Conservation (phyloP, 2,113 vertebrate genomes). For the Microcebus jonahi region DNA sequence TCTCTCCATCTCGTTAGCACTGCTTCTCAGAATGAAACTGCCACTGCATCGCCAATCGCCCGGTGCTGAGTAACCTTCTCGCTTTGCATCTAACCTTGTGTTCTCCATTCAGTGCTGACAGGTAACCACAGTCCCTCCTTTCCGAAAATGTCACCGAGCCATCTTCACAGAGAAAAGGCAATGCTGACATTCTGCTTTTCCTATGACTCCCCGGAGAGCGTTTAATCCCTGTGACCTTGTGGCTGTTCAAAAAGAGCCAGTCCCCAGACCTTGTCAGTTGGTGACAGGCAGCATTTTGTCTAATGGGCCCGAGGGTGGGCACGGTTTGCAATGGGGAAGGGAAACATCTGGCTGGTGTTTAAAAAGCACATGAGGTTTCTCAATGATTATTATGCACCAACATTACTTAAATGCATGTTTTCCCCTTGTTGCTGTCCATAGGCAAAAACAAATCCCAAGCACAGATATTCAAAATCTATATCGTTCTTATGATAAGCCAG, state of each 20-base stretch:
- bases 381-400: slow-evolving; percentile 43
- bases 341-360: slow-evolving; percentile 70
- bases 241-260: slow-evolving; percentile 80
- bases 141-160: slow-evolving; percentile 82
- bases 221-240: slow-evolving; percentile 83
- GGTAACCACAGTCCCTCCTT: slow-evolving; percentile 70
- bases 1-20: not conserved
- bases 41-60: not conserved
- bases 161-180: slow-evolving; percentile 74
- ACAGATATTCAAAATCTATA: not conserved
- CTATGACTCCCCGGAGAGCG: slow-evolving; percentile 76
- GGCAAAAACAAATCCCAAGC: slow-evolving; percentile 9
- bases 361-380: slow-evolving; percentile 52
- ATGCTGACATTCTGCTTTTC: slow-evolving; percentile 84
- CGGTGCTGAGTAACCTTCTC: slow-evolving; percentile 49
- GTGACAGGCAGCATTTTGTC: slow-evolving; percentile 78
- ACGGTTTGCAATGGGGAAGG: not conserved
- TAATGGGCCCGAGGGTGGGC: slow-evolving; percentile 45
- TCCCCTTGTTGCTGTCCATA: not conserved
- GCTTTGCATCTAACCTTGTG: slow-evolving; percentile 67
- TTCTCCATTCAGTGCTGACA: slow-evolving; percentile 65
- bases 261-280: slow-evolving; percentile 71
- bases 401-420: not conserved
- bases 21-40: slow-evolving; percentile 34
- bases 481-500: not conserved